A percentile compares a stretch with the other conserved stretches of the same genome.
Conservation (phyloP, 2,113 vertebrate species). For the Strigops habroptila region DNA sequence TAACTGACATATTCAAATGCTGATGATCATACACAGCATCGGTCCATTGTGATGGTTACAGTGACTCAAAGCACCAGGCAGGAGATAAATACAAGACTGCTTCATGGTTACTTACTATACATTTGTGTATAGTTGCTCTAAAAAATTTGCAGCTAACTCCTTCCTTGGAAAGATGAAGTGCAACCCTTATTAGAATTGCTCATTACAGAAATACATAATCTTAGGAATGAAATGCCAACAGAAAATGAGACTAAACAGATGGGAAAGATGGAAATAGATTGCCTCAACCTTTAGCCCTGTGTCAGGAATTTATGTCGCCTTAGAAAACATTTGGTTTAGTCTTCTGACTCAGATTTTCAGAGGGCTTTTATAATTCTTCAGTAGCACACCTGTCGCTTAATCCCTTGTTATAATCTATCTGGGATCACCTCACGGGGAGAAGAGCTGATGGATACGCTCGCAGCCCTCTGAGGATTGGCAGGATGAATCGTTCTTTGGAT, state of each 20-base stretch:
- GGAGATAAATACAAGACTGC: not conserved
- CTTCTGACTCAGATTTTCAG: not conserved
- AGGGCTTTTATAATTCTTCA: not conserved
- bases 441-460: not conserved
- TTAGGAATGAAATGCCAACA: not conserved
- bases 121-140: not conserved
- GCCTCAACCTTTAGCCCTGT: not conserved
- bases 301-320: constrained; percentile 15
- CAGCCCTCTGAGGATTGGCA: not conserved
- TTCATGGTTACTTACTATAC: not conserved
- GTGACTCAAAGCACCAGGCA: not conserved
- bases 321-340: constrained; percentile 26
- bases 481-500: not conserved
- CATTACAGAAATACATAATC: not conserved
- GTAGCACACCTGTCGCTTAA: not conserved
- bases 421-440: not conserved
- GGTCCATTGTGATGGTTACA: not conserved
- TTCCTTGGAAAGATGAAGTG: not conserved
- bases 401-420: not conserved
- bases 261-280: constrained; percentile 7
- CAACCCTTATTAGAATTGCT: not conserved
- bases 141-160: not conserved
- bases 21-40: not conserved
- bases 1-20: not conserved
- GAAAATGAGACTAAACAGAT: not conserved